Evolutionary conservation across 2,113 vertebrate genomes (phyloP), one percentile per base, ranked within the genome.

Genomic region (Petroica traversi): DNA sequence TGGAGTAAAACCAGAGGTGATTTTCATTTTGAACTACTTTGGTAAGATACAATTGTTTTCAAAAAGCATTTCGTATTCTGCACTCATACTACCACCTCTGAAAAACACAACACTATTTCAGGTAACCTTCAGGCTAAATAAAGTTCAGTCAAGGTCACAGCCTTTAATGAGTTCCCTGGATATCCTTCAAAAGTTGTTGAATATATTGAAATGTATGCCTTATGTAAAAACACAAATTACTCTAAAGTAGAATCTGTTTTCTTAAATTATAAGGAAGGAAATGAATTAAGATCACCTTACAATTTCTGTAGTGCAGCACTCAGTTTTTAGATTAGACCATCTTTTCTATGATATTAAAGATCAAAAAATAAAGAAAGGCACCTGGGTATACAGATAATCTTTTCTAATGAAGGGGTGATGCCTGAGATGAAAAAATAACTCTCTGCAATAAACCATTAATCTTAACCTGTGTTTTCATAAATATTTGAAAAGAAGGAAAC

Each of bases 121-220:
- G 84, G 28, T 74, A 95, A 88, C 45, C 58, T 93, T 28, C 52
- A 68, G 54, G 69, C 66, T 87, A 92, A 91, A 88, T 41, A 46
- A 80, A 75, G 13, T 71, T 83, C 80, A 66, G 25, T 75, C 77
- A 83, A 67, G 61, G 82, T 90, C 76, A 64, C 3, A 26, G 55
- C 68, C 73, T 95, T 72, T 90, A 93, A 93, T 78, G 59, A 91
- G 45, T 64, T 95, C 69, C 90, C 79, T 91, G 64, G 79, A 63
- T 89, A 85, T 76, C 25, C 29, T 68, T 58, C 9, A 51, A 28
- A 59, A 51, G 20, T 57, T 87, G 48, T 6, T 43, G 67, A 88
- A 62, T 74, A 41, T 68, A 34, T 40, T 89, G 31, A 95, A 88
- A 90, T 33, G 2, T 80, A 67, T 41, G 6, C 5, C 23, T 89